Evolutionary conservation across 1,140 invertebrate species (phyloP), one percentile per base, ranked within the genome.

Genomic region (Homalodisca vitripennis): DNA sequence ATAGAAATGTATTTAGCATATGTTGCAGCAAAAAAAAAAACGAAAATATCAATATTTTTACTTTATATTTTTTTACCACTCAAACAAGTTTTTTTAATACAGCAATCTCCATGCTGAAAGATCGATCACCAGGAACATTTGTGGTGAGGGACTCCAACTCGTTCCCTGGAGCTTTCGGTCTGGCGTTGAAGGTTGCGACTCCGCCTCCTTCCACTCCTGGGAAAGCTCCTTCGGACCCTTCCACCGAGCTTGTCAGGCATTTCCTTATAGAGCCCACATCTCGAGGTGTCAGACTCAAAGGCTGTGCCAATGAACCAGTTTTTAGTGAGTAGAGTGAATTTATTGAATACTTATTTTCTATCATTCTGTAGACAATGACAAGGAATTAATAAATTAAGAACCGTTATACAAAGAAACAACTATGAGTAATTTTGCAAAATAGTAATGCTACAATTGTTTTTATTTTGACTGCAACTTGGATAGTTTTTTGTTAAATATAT

Each of bases 221-320:
- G 30, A 86, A 83, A 75, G 79, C 80, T 32, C 74, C 73, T 70
- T 76, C 75, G 30, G 89, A 92, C 76, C 85, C 86, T 3, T 83
- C 85, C n/a, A 91, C 87, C 75, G 95, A 97, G 78, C 82, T 97
- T 13, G 96, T 99, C 22, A 85, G 97, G 26, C 97, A 99, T 80
- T 99, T 98, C 82, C 85, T 99, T 12, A 97, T 99, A 74, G 98
- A 99, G 79, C 95, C 97, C 0, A 97, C 96, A 2, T 88, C 92
- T 2, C 89, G 93, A 73, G 98, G 98, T 34, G 98, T 99, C 17
- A 84, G 94, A 57, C 84, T 99, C 60, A 97, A 98, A 79, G 98
- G 98, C 24, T 98, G 95, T 78, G 86, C 89, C 55, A 98, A 98
- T 80, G 98, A 99, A 81, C 97, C 98, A 1, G 94, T 98, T 0